Percentiles rank a stretch among this genome's conserved stretches.
Conservation (phyloP, 2,113 vertebrate genomes). For the Crotalus tigris region DNA sequence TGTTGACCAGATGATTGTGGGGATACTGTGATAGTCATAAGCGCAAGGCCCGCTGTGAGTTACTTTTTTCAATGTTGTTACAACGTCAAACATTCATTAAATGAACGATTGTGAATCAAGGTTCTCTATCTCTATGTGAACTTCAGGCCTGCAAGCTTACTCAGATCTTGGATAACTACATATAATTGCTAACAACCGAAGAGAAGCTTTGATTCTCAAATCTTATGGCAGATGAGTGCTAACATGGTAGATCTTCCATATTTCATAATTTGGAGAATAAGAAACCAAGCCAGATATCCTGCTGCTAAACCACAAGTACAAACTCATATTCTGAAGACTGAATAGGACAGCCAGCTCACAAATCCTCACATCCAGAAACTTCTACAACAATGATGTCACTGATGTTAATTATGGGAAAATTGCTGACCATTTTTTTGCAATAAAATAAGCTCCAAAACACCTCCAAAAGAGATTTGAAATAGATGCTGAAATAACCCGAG, state of each 20-base stretch:
- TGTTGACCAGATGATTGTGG: background rate
- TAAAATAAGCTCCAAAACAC: background rate
- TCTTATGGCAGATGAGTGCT: background rate
- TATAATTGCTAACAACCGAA: background rate
- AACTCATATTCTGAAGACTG: background rate
- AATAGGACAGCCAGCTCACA: background rate
- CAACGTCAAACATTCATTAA: background rate
- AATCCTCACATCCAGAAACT: background rate
- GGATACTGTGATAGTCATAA: background rate
- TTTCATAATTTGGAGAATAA: background rate
- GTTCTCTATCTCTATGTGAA: background rate
- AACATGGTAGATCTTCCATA: background rate
- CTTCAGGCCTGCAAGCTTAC: background rate
- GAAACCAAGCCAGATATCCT: background rate
- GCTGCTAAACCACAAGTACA: background rate
- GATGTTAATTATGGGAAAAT: background rate
- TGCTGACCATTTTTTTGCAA: background rate
- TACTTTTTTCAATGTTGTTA: background rate
- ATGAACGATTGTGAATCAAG: too few relatives aligned
- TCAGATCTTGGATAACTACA: background rate
- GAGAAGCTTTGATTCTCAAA: background rate
- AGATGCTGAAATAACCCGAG: background rate
- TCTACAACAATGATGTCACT: background rate
- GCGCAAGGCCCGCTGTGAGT: background rate
- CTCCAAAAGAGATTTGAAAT: background rate